Conservation (phyloP, 1,140 invertebrate species). For the Rhizoglyphus robini region DNA sequence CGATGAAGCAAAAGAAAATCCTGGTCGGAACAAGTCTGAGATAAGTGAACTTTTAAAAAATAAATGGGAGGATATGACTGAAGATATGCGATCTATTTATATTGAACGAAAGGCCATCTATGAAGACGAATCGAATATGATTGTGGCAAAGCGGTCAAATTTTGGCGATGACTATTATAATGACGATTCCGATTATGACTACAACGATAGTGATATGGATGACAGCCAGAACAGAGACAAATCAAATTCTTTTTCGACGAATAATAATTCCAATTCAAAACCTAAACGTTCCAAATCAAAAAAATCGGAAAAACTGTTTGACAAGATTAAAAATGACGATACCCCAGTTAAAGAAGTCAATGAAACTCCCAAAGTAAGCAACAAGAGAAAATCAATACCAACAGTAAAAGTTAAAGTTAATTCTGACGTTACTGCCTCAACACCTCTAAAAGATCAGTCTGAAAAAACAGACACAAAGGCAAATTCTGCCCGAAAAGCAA, state of each 20-base stretch:
- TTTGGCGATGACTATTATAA: constrained; percentile 15
- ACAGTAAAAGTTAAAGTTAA: constrained; percentile 2
- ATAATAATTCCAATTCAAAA: neutral
- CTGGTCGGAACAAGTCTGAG: constrained; percentile 30
- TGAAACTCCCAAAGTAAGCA: neutral
- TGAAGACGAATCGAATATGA: constrained; percentile 8
- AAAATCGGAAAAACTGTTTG: constrained; percentile 15
- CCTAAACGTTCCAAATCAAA: neutral
- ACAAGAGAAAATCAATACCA: neutral
- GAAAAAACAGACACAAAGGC: too few species aligned
- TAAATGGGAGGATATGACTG: constrained; percentile 34
- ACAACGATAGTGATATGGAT: neutral
- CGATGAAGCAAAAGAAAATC: constrained; percentile 31
- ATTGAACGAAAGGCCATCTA: constrained; percentile 12
- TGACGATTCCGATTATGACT: constrained; percentile 3
- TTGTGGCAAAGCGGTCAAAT: constrained; percentile 1
- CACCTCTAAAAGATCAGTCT: neutral
- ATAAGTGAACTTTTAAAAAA: constrained; percentile 31
- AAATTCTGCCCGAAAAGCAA: neutral
- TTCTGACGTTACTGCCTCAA: neutral
- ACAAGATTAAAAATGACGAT: constrained; percentile 9
- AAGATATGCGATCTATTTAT: constrained; percentile 29
- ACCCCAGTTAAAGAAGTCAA: neutral
- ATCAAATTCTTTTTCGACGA: neutral
- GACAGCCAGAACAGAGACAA: neutral